These are phyloP conservation scores for Diorhabda sublineata DNA, from an alignment of 1,140 invertebrate genomes.

Conservation along the genomic window DNA sequence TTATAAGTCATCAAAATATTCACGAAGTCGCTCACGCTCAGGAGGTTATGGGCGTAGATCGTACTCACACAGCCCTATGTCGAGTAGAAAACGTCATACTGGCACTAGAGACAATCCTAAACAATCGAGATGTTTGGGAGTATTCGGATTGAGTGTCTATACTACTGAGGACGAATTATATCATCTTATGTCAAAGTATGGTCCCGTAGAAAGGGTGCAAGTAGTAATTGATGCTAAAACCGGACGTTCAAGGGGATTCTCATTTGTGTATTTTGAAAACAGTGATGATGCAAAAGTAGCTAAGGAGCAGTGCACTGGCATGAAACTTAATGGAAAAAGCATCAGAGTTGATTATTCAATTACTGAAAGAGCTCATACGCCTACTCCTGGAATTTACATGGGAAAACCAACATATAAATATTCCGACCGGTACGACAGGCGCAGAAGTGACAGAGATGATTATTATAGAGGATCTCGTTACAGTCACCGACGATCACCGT, in stretches of 20 bases:
- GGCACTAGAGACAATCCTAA: constrained; percentile 75
- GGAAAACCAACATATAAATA: constrained; percentile 74
- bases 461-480: constrained; percentile 41
- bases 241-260: constrained; percentile 90
- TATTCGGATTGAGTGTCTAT: constrained; percentile 90
- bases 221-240: constrained; percentile 95
- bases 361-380: constrained; percentile 94
- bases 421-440: constrained; percentile 36
- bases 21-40: constrained; percentile 52
- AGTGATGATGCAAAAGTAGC: constrained; percentile 88
- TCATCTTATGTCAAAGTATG: constrained; percentile 90
- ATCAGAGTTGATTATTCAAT: constrained; percentile 97
- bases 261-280: constrained; percentile 92
- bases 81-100: constrained; percentile 54
- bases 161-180: constrained; percentile 91
- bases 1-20: constrained; percentile 50
- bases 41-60: constrained; percentile 50
- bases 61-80: constrained; percentile 56
- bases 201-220: constrained; percentile 88
- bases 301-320: constrained; percentile 88
- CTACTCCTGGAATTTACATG: constrained; percentile 97
- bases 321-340: constrained; percentile 88
- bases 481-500: constrained; percentile 46
- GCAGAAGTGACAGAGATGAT: constrained; percentile 37
- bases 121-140: constrained; percentile 84